Percentiles rank a stretch among this genome's conserved stretches.
These are phyloP conservation scores for Catharus ustulatus DNA, from an alignment of 2,797 vertebrate genomes.

Conservation along the genomic window DNA sequence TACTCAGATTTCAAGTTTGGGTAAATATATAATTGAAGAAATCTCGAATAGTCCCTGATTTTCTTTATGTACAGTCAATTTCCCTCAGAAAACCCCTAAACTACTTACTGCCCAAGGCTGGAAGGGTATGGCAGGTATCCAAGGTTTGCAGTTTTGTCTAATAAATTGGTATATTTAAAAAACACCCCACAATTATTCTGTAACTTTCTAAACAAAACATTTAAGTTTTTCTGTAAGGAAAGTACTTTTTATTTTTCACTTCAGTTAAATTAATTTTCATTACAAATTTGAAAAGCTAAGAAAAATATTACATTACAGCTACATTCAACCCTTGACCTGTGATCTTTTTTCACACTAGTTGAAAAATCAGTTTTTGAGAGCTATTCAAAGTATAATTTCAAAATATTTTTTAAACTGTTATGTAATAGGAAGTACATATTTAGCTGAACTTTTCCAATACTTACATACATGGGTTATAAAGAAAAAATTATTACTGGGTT, in stretches of 20 bases:
- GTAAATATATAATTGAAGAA: not conserved
- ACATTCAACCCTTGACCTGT: not conserved
- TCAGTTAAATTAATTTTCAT: not conserved
- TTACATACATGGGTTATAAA: no score
- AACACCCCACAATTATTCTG: not conserved
- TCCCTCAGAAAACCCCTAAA: not conserved
- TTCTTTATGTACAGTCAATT: not conserved
- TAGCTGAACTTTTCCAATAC: not conserved
- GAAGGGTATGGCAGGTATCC: rapidly evolving
- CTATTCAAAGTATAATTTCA: not conserved
- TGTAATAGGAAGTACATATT: not conserved
- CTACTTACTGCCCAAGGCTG: rapidly evolving
- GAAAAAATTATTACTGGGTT: not conserved
- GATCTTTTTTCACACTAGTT: not conserved
- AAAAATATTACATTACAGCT: not conserved
- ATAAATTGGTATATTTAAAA: not conserved
- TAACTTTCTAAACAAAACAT: not conserved
- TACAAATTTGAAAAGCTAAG: not conserved
- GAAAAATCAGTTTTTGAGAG: not conserved
- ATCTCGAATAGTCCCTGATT: not conserved
- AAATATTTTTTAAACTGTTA: rapidly evolving
- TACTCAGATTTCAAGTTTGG: not conserved
- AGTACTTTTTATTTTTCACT: not conserved
- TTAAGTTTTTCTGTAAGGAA: not conserved
- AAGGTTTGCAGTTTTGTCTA: not conserved